phyloP scores from a whole-genome alignment of 2,888 invertebrate species.

The Phalangium opilio region DNA sequence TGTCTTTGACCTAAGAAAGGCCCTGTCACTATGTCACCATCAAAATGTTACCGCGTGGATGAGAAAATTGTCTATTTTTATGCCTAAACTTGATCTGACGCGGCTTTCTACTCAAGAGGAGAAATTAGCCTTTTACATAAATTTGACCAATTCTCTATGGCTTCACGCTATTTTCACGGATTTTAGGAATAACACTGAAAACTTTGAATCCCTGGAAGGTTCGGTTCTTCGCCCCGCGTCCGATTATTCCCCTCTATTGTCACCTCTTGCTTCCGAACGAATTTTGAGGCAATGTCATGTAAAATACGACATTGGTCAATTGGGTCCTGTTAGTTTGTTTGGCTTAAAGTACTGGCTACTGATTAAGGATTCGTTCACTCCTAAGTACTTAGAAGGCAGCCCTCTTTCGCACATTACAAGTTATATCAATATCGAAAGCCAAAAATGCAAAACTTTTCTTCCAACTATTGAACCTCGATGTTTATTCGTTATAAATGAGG shows the following conservation, averaged over 20 bases:
- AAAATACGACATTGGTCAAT: slow-evolving; percentile 10
- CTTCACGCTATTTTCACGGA: slow-evolving; percentile 11
- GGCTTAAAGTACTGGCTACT: slow-evolving; percentile 12
- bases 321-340: slow-evolving; percentile 14
- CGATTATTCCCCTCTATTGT: slow-evolving; percentile 5
- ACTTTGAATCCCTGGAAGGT: neutral
- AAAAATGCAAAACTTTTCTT: slow-evolving; percentile 10
- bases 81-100: slow-evolving; percentile 11
- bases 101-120: slow-evolving; percentile 10
- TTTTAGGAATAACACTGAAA: slow-evolving; percentile 9
- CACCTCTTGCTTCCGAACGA: slow-evolving; percentile 8
- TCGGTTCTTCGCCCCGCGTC: neutral
- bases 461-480: slow-evolving; percentile 10
- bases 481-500: slow-evolving; percentile 13
- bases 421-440: no score
- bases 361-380: slow-evolving; percentile 9
- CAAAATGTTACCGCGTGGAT: slow-evolving; percentile 11
- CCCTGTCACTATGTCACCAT: slow-evolving; percentile 8
- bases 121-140: slow-evolving; percentile 14
- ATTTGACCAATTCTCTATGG: slow-evolving; percentile 12
- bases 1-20: no score
- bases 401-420: slow-evolving; percentile 6
- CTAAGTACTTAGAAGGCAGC: slow-evolving; percentile 8
- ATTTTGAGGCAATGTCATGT: slow-evolving; percentile 8
- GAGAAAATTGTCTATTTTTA: slow-evolving; percentile 8